Conservation (phyloP, 2,888 invertebrate species). For the Crematogaster levior region DNA sequence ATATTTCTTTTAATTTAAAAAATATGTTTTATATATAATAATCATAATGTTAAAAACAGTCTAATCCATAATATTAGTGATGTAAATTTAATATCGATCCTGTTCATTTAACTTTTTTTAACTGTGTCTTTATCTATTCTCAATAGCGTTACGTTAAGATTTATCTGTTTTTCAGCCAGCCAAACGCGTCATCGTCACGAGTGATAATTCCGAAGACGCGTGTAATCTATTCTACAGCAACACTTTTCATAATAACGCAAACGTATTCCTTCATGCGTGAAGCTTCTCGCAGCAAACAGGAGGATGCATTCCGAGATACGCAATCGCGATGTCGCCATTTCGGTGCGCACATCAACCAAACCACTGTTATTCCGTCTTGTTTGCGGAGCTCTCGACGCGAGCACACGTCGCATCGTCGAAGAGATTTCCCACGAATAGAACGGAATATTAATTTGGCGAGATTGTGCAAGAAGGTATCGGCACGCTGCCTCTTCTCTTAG, state of each 20-base stretch:
- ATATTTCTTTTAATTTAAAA: background rate
- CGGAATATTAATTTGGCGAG: slow-evolving; percentile 50
- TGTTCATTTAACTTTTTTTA: background rate
- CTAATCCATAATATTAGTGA: background rate
- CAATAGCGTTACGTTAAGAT: background rate
- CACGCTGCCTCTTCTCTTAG: slow-evolving; percentile 34
- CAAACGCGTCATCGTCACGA: background rate
- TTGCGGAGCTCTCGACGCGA: slow-evolving; percentile 29
- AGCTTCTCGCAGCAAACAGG: slow-evolving; percentile 34
- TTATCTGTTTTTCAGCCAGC: background rate
- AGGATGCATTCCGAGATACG: slow-evolving; percentile 41
- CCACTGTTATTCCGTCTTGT: slow-evolving; percentile 49
- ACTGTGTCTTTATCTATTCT: background rate
- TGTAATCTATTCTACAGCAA: background rate
- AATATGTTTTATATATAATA: background rate
- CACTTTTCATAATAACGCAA: slow-evolving; percentile 21
- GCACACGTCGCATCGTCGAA: slow-evolving; percentile 28
- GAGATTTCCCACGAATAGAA: slow-evolving; percentile 34
- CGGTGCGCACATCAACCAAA: slow-evolving; percentile 28
- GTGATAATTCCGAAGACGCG: background rate
- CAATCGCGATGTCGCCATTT: slow-evolving; percentile 43
- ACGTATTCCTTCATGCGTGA: slow-evolving; percentile 16
- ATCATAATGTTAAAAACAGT: background rate
- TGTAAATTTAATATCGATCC: background rate
- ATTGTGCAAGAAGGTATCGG: slow-evolving; percentile 28